phyloP scores from a whole-genome alignment of 2,797 vertebrate species.

The Simalia tracyae region DNA sequence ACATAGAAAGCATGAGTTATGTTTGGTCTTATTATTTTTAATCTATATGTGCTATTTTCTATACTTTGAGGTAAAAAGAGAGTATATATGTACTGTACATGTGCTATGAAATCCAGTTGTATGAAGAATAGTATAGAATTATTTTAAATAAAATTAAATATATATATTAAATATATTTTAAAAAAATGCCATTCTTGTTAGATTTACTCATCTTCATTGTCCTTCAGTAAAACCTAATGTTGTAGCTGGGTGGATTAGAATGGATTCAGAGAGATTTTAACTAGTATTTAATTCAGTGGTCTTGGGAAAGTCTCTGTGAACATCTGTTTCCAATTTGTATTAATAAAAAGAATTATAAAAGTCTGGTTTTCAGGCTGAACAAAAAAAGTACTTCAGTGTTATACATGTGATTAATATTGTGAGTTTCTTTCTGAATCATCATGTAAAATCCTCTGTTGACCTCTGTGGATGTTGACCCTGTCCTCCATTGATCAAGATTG shows the following conservation, averaged over 20 bases:
- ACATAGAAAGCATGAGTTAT: neutral
- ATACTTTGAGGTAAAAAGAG: neutral
- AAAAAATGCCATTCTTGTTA: neutral
- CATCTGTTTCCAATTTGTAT: constrained; percentile 5
- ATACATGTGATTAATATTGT: neutral
- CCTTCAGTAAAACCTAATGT: neutral
- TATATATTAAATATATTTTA: neutral
- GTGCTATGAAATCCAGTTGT: neutral
- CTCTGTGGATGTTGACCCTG: neutral
- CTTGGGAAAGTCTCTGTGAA: neutral
- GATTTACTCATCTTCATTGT: neutral
- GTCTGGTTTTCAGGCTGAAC: neutral
- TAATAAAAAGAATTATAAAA: neutral
- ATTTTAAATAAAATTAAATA: neutral
- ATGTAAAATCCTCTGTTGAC: neutral
- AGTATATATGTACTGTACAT: neutral
- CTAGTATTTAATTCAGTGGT: neutral
- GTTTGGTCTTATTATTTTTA: neutral
- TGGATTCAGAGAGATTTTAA: neutral
- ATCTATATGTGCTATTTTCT: neutral
- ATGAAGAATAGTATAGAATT: neutral
- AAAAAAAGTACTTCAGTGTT: neutral
- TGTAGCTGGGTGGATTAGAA: neutral
- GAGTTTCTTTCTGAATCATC: neutral
- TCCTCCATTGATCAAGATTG: neutral